These are phyloP conservation scores for Corydoras maculifer DNA, from an alignment of 2,113 vertebrate genomes.

Conservation along the genomic window DNA sequence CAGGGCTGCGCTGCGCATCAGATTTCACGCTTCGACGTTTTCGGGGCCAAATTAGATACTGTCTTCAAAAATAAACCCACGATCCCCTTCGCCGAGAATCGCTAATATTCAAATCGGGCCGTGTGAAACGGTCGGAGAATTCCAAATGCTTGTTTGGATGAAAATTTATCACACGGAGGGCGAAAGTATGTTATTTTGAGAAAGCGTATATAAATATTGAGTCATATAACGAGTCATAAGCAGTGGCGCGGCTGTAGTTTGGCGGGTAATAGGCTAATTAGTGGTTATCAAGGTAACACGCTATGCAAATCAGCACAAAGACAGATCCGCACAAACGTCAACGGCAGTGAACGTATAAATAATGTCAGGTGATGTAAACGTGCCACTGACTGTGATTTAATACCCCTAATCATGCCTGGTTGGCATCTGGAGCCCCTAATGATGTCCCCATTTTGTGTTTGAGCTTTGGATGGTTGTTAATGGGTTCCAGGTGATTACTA, in stretches of 20 bases:
- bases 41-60: conserved; percentile 28
- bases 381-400: too few species aligned
- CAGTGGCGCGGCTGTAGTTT: background rate
- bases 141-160: background rate
- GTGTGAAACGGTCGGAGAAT: background rate
- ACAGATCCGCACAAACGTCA: background rate
- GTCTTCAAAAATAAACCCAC: conserved; percentile 10
- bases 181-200: background rate
- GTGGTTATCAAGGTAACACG: background rate
- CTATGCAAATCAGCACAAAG: background rate
- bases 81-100: conserved; percentile 18
- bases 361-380: too few species aligned
- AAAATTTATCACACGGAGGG: background rate
- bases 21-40: conserved; percentile 19
- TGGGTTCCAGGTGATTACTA: too few species aligned
- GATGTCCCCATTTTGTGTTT: too few species aligned
- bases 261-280: background rate
- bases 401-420: too few species aligned
- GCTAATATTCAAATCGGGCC: conserved; percentile 5
- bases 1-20: conserved; percentile 12
- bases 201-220: background rate
- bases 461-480: too few species aligned
- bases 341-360: background rate
- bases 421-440: too few species aligned
- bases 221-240: background rate